Percentiles rank a stretch among this genome's conserved stretches.
These are phyloP conservation scores for Sitta europaea DNA, from an alignment of 2,113 vertebrate genomes.

Conservation along the genomic window DNA sequence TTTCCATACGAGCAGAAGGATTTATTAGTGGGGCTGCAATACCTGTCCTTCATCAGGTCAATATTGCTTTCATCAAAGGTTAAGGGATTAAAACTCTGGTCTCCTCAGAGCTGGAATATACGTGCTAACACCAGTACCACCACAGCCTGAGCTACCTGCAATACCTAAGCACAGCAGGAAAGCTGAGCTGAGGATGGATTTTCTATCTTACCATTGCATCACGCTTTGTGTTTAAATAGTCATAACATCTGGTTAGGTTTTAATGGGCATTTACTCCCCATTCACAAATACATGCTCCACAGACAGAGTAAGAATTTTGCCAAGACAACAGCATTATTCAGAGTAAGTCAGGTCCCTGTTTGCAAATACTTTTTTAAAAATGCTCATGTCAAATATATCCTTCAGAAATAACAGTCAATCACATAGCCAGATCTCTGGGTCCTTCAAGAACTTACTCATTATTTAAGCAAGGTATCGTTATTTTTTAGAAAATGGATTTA, in stretches of 20 bases:
- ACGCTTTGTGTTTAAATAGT: neutral
- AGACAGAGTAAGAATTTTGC: neutral
- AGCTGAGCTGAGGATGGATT: neutral
- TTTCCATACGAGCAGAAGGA: neutral
- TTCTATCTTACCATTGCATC: neutral
- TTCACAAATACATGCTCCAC: neutral
- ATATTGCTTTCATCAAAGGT: neutral
- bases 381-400: neutral
- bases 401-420: neutral
- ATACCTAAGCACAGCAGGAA: neutral
- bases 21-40: neutral
- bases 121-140: neutral
- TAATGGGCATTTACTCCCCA: neutral
- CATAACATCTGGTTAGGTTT: neutral
- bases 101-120: neutral
- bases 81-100: neutral
- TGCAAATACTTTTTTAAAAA: neutral
- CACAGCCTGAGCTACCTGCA: neutral
- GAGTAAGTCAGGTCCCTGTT: neutral
- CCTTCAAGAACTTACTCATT: neutral
- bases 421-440: neutral
- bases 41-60: neutral
- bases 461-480: neutral
- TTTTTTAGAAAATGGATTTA: neutral
- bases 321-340: neutral